Evolutionary conservation across 2,797 vertebrate species (phyloP).

Genomic region (Amblyraja radiata): DNA sequence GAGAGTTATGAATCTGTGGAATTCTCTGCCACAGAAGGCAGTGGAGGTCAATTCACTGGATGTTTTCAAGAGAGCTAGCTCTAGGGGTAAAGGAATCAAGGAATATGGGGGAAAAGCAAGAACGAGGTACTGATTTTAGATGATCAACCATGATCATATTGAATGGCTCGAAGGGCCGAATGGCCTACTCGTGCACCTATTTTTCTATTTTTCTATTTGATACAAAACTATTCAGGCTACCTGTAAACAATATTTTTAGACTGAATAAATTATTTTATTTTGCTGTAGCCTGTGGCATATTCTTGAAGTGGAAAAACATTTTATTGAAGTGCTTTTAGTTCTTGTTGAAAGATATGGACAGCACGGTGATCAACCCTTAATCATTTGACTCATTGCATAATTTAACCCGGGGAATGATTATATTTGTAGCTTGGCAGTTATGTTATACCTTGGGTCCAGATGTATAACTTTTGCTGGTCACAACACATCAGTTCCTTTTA

Average conservation of each 20-base stretch:
- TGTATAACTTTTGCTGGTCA: neutral
- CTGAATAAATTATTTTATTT: neutral
- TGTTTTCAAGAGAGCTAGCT: too few relatives aligned
- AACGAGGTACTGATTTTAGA: too few relatives aligned
- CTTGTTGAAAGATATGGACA: neutral
- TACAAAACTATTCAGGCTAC: neutral
- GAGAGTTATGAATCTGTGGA: too few relatives aligned
- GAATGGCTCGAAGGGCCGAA: too few relatives aligned
- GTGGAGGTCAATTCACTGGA: too few relatives aligned
- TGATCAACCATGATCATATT: too few relatives aligned
- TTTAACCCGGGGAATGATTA: neutral
- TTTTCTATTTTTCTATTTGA: neutral
- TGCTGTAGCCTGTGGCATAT: neutral
- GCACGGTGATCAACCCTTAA: neutral
- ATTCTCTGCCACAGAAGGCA: too few relatives aligned
- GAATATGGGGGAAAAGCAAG: too few relatives aligned
- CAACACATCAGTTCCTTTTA: neutral
- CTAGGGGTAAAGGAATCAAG: too few relatives aligned
- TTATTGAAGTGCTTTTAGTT: neutral
- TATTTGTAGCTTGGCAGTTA: neutral
- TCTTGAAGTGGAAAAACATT: neutral
- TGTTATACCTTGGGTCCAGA: neutral
- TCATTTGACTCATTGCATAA: neutral
- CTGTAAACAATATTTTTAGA: neutral
- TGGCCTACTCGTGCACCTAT: too few relatives aligned